These are phyloP conservation scores for Clostera curtula DNA, from an alignment of 2,888 invertebrate species.

Conservation along the genomic window DNA sequence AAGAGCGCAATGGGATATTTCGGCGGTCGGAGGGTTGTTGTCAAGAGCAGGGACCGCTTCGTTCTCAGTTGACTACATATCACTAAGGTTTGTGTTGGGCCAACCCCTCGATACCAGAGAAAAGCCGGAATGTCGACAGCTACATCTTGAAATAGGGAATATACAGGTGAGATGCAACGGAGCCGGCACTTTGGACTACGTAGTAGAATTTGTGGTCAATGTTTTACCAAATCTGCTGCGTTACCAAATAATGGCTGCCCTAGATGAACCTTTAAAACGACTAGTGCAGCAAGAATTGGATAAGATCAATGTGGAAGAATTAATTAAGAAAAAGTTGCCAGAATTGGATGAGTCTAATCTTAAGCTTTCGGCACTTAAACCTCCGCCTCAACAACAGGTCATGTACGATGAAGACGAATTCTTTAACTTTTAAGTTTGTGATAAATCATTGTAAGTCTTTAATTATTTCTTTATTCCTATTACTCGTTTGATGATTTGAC, in stretches of 20 bases:
- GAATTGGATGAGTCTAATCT: constrained; percentile 76
- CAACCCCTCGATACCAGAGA: constrained; percentile 87
- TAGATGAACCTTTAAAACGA: constrained; percentile 85
- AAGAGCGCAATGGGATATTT: constrained; percentile 85
- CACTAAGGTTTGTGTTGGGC: constrained; percentile 79
- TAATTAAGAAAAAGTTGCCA: constrained; percentile 81
- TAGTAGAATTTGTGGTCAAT: constrained; percentile 87
- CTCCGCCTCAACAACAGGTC: constrained; percentile 25
- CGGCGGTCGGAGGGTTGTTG: constrained; percentile 79
- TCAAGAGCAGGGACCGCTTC: constrained; percentile 82
- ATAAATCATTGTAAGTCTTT: no score
- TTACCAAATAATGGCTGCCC: constrained; percentile 90
- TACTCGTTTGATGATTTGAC: no score
- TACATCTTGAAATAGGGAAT: constrained; percentile 88
- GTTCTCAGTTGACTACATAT: constrained; percentile 87
- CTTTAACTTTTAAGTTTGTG: constrained; percentile 63
- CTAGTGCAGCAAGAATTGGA: constrained; percentile 84
- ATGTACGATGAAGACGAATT: constrained; percentile 61
- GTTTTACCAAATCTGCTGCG: constrained; percentile 88
- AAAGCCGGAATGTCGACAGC: constrained; percentile 80
- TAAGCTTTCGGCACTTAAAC: constrained; percentile 51
- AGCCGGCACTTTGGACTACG: constrained; percentile 89
- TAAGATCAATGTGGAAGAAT: constrained; percentile 82
- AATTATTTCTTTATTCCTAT: no score
- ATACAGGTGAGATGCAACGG: constrained; percentile 89